These are phyloP conservation scores for Nanorana parkeri DNA, from an alignment of 2,113 vertebrate species.

Conservation along the genomic window DNA sequence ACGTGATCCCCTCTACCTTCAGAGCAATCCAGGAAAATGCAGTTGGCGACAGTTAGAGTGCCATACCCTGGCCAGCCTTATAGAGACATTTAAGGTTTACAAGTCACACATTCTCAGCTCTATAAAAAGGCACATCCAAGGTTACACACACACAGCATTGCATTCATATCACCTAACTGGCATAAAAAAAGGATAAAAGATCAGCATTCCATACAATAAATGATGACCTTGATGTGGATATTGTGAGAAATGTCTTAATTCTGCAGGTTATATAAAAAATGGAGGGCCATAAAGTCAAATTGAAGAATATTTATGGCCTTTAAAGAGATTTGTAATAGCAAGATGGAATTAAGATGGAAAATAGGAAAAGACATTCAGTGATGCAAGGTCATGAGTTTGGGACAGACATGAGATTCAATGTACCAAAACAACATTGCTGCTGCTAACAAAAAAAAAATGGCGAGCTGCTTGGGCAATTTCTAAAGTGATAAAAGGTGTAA, in stretches of 20 bases:
- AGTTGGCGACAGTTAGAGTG: neutral
- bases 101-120: conserved; percentile 7
- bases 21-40: conserved; percentile 3
- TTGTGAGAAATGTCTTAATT: conserved; percentile 38
- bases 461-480: too few relatives aligned
- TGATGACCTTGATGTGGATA: conserved; percentile 32
- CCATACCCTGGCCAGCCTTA: neutral
- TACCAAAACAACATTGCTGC: too few relatives aligned
- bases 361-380: neutral
- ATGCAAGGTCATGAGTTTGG: conserved; percentile 17
- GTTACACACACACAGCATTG: neutral
- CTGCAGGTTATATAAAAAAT: conserved; percentile 23
- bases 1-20: neutral
- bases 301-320: conserved; percentile 25
- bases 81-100: neutral
- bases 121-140: conserved; percentile 13
- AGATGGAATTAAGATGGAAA: conserved; percentile 20
- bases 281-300: conserved; percentile 13
- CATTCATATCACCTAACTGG: neutral
- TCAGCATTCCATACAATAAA: conserved; percentile 23
- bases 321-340: neutral
- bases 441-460: too few relatives aligned
- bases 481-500: too few relatives aligned
- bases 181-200: conserved; percentile 28
- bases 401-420: neutral